These are phyloP conservation scores for Lepus americanus DNA, from an alignment of 2,113 vertebrate species.

Conservation along the genomic window DNA sequence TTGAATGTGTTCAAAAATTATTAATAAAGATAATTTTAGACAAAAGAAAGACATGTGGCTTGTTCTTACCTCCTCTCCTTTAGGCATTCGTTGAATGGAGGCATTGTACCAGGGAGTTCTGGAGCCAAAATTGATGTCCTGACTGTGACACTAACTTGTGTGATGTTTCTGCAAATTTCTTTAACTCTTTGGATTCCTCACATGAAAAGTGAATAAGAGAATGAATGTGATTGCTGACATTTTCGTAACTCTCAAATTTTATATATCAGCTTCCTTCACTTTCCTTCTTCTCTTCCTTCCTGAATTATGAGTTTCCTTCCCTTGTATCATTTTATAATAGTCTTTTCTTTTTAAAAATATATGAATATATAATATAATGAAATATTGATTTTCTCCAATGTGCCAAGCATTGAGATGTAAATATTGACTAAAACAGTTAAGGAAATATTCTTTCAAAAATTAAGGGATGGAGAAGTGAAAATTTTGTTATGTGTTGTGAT, in stretches of 20 bases:
- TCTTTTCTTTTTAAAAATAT: not conserved
- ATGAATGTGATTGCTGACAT: not conserved
- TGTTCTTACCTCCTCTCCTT: not conserved
- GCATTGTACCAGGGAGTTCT: not conserved
- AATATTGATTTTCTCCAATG: conserved; percentile 4
- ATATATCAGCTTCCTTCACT: not conserved
- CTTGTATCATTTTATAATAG: not conserved
- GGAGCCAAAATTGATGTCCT: not conserved
- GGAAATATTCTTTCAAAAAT: not conserved
- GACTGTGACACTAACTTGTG: not conserved
- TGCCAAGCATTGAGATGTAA: not conserved
- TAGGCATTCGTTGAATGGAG: not conserved
- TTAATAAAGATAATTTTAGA: too few relatives aligned
- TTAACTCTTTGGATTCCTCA: not conserved
- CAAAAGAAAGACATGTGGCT: not conserved
- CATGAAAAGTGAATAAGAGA: not conserved
- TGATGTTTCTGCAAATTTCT: not conserved
- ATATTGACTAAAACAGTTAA: not conserved
- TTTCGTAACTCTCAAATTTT: not conserved
- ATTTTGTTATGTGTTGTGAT: not conserved
- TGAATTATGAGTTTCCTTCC: not conserved
- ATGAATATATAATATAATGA: not conserved
- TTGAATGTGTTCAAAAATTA: too few relatives aligned
- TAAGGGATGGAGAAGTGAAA: not conserved
- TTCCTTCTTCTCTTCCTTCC: not conserved